Evolutionary conservation across 2,888 invertebrate genomes (phyloP), one percentile per base, ranked within the genome.

Genomic region (Eubasilissa splendida): DNA sequence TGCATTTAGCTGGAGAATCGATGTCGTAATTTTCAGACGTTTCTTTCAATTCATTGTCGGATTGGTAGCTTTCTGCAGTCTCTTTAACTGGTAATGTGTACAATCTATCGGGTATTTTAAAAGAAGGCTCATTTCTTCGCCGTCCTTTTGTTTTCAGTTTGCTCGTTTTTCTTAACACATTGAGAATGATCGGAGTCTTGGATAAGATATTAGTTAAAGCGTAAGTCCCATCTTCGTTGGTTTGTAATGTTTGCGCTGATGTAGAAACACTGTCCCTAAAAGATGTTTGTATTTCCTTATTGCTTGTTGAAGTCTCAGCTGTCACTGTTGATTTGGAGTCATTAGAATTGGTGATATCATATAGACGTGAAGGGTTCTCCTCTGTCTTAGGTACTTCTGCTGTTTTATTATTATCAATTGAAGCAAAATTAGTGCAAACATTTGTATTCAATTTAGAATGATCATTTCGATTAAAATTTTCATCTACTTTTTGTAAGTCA

Each of bases 121-220:
- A 68, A 42, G 50, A 52, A 12, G 63, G 87, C 88, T 84, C 58
- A 82, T 84, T 80, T 85, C 85, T 68, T 85, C 82, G 78, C 85
- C 86, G 84, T 86, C 85, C 84, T 87, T 87, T 50, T 10, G 66
- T 68, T 86, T 85, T 54, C 86, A 74, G 85, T 87, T 82, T 85
- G 87, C 60, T 77, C 84, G 81, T 85, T 86, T 2, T 85, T 68
- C 81, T 53, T 14, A 80, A 53, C 22, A 80, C 77, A 42, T 80
- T 80, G 52, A 79, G 53, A 52, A 81, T 74, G 10, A 76, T 79
- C 9, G 81, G 79, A 12, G 58, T 70, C 33, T 79, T 56, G 9
- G 78, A 53, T 60, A 74, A 42, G 70, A 79, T 52, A 59, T 81
- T 81, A n/a, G 75, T 52, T 5, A 78, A 2, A 11, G 59, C 22